These are phyloP conservation scores for Drosophila kanapiae DNA, from an alignment of 1,140 invertebrate genomes.

Conservation along the genomic window DNA sequence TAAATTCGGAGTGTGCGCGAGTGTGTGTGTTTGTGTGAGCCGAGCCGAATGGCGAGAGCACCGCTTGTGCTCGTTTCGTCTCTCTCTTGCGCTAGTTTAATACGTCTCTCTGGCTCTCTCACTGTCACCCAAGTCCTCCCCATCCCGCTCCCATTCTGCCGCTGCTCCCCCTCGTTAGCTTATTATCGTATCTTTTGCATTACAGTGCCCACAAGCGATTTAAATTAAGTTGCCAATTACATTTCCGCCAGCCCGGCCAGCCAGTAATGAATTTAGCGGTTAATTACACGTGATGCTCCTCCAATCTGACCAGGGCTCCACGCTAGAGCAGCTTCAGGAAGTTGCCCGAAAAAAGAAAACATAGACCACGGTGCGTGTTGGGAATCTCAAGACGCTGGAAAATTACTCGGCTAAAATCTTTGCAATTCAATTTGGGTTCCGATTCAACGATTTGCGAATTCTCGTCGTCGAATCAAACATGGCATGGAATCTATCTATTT, in stretches of 20 bases:
- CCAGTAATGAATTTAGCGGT: constrained; percentile 3
- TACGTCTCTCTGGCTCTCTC: constrained; percentile 1
- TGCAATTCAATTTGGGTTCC: constrained; percentile 20
- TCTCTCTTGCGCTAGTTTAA: constrained; percentile 2
- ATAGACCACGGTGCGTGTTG: constrained; percentile 13
- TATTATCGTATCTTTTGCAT: constrained; percentile 47
- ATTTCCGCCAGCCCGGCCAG: constrained; percentile 15
- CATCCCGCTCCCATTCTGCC: neutral
- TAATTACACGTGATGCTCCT: constrained; percentile 3
- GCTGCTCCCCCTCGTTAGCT: constrained; percentile 9
- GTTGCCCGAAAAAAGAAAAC: neutral
- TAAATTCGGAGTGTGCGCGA: constrained; percentile 49
- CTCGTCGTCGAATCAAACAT: neutral
- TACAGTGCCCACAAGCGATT: constrained; percentile 28
- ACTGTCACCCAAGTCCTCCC: constrained; percentile 12
- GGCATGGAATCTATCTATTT: constrained; percentile 4
- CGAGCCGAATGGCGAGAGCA: constrained; percentile 27
- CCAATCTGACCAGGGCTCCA: neutral
- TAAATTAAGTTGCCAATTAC: constrained; percentile 51
- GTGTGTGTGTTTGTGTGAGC: constrained; percentile 33
- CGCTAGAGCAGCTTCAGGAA: neutral
- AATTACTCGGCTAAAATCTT: constrained; percentile 24
- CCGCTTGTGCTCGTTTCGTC: constrained; percentile 10
- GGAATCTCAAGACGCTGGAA: constrained; percentile 35
- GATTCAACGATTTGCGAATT: neutral